These are phyloP conservation scores for Rhinogobio ventralis DNA, from an alignment of 2,797 vertebrate genomes.

Conservation along the genomic window DNA sequence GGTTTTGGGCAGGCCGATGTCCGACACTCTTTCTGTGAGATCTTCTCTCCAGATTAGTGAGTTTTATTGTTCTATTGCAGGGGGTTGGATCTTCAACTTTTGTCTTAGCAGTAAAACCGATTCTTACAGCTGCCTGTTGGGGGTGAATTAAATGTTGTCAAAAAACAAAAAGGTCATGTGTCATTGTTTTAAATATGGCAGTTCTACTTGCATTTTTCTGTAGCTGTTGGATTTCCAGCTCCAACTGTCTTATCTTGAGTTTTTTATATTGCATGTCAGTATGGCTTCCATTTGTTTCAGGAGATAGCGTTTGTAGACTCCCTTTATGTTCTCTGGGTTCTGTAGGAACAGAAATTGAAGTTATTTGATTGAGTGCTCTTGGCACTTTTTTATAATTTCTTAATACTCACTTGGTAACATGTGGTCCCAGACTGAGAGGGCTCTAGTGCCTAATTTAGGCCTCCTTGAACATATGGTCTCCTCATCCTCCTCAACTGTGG, in stretches of 20 bases:
- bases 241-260: neutral
- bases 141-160: neutral
- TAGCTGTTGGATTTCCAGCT: neutral
- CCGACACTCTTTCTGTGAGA: too few species aligned
- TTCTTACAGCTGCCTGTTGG: neutral
- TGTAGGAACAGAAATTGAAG: too few species aligned
- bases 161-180: neutral
- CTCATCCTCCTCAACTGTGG: neutral
- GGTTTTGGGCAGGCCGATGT: too few species aligned
- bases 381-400: neutral
- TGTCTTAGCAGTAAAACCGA: too few species aligned
- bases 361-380: neutral
- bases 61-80: too few species aligned
- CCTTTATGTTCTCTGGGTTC: neutral
- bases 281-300: neutral
- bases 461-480: neutral
- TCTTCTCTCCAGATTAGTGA: too few species aligned
- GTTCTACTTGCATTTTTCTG: neutral
- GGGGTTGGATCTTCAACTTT: too few species aligned
- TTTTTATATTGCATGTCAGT: slow-evolving; percentile 5
- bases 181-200: neutral
- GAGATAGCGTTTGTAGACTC: too few species aligned
- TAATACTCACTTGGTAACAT: too few species aligned
- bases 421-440: slow-evolving; percentile 14
- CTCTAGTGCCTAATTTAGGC: neutral